Evolutionary conservation across 2,113 vertebrate genomes (phyloP), one percentile per base, ranked within the genome.

Genomic region (Oncorhynchus keta): DNA sequence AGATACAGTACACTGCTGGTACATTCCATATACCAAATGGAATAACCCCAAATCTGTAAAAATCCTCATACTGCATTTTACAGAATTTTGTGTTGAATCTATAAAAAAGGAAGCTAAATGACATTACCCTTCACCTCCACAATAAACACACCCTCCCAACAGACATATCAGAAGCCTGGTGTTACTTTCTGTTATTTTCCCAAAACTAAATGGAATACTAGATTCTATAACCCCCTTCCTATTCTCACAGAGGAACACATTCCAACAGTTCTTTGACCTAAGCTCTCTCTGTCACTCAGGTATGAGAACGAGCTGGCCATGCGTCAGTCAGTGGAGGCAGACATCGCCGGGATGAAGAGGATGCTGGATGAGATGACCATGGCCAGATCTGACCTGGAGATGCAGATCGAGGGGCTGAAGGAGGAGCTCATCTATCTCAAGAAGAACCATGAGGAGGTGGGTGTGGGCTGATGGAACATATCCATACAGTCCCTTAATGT

Each of bases 401-500:
- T 95, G 91, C 93, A 96, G 89, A 95, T 94, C 0, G 95, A 97
- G 83, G 81, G 77, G 16, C 92, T 96, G 24, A 94, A 81, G 74
- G 95, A 97, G 80, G 96, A 98, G 79, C 90, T 97, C 78, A 91
- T 94, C 78, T 95, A 86, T 81, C 92, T 97, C 66, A 93, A 84
- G 87, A 96, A 95, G 92, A 97, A 97, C 89, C 97, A 97, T 0
- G 90, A 94, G 79, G 95, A 96, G 92, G 96, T 96, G 78, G 61
- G 88, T 55, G 26, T 26, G 68, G 28, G 20, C 28, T 51, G 28
- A 67, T 30, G 30, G 30, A n/a, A 20, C 66, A 18, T 35, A 16
- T 16, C 30, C 28, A 68, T 51, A 51, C 49, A 51, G 13, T 51
- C 32, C 18, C 9, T 30, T 51, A 51, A 30, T 32, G 30, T 11